Evolutionary conservation across 2,797 vertebrate species (phyloP).

Genomic region (Manis javanica): DNA sequence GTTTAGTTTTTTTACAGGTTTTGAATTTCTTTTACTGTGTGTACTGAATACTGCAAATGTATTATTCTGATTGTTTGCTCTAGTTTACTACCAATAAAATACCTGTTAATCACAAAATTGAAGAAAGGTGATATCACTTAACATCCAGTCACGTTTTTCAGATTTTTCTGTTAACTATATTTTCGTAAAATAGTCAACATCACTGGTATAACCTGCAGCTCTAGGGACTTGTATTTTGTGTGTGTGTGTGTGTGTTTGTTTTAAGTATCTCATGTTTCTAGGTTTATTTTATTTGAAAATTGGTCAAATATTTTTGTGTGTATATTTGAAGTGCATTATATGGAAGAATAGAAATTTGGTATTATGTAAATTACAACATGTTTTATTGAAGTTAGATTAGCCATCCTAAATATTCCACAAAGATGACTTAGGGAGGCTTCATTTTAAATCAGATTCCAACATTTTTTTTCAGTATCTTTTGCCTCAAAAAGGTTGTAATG

Average conservation of each 20-base stretch:
- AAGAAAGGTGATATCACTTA: conserved; percentile 83
- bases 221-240: conserved; percentile 66
- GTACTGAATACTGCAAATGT: conserved; percentile 89
- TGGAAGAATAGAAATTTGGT: conserved; percentile 53
- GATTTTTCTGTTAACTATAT: conserved; percentile 47
- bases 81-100: conserved; percentile 90
- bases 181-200: conserved; percentile 55
- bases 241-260: neutral
- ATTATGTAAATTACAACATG: conserved; percentile 44
- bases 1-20: conserved; percentile 85
- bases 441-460: neutral
- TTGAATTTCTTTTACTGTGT: conserved; percentile 89
- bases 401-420: conserved; percentile 14
- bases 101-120: conserved; percentile 87
- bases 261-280: neutral
- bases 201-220: conserved; percentile 22
- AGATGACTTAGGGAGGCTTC: conserved; percentile 19
- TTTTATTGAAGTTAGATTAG: conserved; percentile 55
- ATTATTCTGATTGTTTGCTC: conserved; percentile 90
- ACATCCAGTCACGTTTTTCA: conserved; percentile 76
- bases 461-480: conserved; percentile 42
- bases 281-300: conserved; percentile 54
- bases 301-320: neutral
- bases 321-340: conserved; percentile 49
- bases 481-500: conserved; percentile 28